Base-by-base conservation (phyloP, 2,888 invertebrate genomes). In the Nyleta sp. region DNA sequence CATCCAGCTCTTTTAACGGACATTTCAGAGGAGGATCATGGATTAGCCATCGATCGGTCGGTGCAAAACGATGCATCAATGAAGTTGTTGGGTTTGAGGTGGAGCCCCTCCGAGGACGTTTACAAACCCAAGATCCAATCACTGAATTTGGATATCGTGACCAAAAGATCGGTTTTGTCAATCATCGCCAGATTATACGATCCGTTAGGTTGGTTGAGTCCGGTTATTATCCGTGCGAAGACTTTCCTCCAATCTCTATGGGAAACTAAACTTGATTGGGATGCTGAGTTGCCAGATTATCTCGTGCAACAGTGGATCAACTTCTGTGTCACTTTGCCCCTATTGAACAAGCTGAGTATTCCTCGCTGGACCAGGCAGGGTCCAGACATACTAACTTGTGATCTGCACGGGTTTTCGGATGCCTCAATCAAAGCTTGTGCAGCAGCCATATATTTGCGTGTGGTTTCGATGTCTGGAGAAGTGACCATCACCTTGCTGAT, bases 181-280 rank as follows among this genome's bases (percentile, higher is more conserved):
- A 10, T 22, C 0, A 70, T 77, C 15, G 72, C 80, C 0, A 17
- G 68, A 4, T 8, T 80, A 0, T 80, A 60, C 17, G 73, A 80
- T 38, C 77, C 75, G 0, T 10, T 76, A 0, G 76, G 75, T 3
- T 76, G 72, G 72, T 44, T 72, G 8, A 24, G 60, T 0, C 76
- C 72, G 1, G 48, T 72, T 0, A 20, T 57, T 0, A 35, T 79
- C 2, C 2, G 3, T 5, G 70, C 77, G 1, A 80, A 80, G 33
- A 48, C 70, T 0, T 22, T 48, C 8, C n/a, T 48, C 15, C 46
- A 48, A 22, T 11, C 8, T 7, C 18, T 48, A 10, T 48, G 46
- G 46, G 8, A 10, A 11, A 22, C 2, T 48, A 3, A 2, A 22
- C 8, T 22, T 7, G n/a, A 3, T 22, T 48, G 18, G 17, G 22